A percentile compares a stretch with the other conserved stretches of the same genome.
phyloP scores from a whole-genome alignment of 1,140 invertebrate species.

The Maniola jurtina region DNA sequence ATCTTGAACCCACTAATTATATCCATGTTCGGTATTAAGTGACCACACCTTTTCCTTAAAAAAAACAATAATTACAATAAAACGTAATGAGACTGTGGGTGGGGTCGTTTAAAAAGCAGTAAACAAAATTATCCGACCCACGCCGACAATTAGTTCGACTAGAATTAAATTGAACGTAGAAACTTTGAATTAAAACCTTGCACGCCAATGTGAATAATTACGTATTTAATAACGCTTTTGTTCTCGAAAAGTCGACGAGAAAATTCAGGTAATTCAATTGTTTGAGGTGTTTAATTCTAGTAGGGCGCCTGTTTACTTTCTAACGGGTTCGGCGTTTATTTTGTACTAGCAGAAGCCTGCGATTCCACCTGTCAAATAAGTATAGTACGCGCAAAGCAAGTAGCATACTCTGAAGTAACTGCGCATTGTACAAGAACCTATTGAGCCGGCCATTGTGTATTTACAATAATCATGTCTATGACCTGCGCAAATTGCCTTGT shows the following conservation, averaged over 20 bases:
- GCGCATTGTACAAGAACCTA: too few species aligned
- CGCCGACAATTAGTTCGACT: slow-evolving; percentile 74
- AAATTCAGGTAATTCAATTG: slow-evolving; percentile 78
- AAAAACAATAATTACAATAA: slow-evolving; percentile 48
- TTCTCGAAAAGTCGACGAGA: slow-evolving; percentile 67
- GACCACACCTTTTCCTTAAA: slow-evolving; percentile 40
- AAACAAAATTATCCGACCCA: slow-evolving; percentile 76
- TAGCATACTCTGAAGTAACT: too few species aligned
- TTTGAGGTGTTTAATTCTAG: slow-evolving; percentile 73
- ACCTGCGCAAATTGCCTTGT: too few species aligned
- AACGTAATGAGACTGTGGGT: slow-evolving; percentile 62
- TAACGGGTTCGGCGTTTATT: slow-evolving; percentile 29
- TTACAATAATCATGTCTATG: too few species aligned
- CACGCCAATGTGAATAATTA: slow-evolving; percentile 78
- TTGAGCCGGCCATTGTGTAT: too few species aligned
- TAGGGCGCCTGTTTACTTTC: slow-evolving; percentile 61
- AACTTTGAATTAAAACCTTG: slow-evolving; percentile 72
- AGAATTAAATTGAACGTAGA: slow-evolving; percentile 71
- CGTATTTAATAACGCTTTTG: slow-evolving; percentile 78
- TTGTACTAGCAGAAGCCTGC: not conserved
- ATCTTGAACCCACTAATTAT: slow-evolving; percentile 6
- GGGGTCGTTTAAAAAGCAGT: slow-evolving; percentile 73
- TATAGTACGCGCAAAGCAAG: too few species aligned
- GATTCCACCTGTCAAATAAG: not conserved
- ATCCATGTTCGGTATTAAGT: slow-evolving; percentile 20